phyloP scores from a whole-genome alignment of 1,140 invertebrate genomes.

The Tetramorium simillimum region DNA sequence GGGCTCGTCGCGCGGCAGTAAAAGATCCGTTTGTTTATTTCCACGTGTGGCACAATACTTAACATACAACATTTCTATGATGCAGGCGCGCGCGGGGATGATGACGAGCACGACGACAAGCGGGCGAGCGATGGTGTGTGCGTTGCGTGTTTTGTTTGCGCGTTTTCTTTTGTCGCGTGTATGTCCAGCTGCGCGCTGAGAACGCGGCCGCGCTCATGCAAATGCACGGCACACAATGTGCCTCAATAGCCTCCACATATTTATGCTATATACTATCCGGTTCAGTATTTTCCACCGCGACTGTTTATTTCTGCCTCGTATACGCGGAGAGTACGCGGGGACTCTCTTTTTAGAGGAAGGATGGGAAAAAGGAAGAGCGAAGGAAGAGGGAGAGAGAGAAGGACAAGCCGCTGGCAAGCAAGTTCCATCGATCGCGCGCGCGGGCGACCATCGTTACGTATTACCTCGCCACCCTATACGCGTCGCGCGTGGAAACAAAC shows the following conservation, averaged over 20 bases:
- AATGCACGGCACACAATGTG: conserved; percentile 71
- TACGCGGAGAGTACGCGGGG: neutral
- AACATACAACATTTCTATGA: conserved; percentile 52
- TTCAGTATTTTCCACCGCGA: conserved; percentile 71
- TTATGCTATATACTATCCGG: conserved; percentile 73
- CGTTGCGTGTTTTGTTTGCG: conserved; percentile 77
- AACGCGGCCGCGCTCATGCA: conserved; percentile 72
- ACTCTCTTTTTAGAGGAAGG: conserved; percentile 42
- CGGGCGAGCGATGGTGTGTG: conserved; percentile 29
- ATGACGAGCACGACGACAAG: conserved; percentile 37
- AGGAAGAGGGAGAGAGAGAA: neutral
- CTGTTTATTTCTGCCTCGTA: conserved; percentile 68
- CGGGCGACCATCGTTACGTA: conserved; percentile 47
- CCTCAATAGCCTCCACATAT: conserved; percentile 70
- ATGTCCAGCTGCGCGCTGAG: conserved; percentile 75
- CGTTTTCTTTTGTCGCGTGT: conserved; percentile 76
- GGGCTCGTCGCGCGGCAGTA: neutral
- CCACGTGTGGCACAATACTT: conserved; percentile 55
- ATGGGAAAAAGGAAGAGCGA: neutral
- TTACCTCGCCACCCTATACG: conserved; percentile 29
- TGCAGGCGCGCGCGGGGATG: conserved; percentile 4
- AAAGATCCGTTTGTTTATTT: conserved; percentile 65
- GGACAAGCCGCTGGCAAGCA: conserved; percentile 4
- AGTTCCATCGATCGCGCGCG: conserved; percentile 49
- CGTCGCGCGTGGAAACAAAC: conserved; percentile 41